These are phyloP conservation scores for Polietes domitor DNA, from an alignment of 2,888 invertebrate genomes.

Conservation along the genomic window DNA sequence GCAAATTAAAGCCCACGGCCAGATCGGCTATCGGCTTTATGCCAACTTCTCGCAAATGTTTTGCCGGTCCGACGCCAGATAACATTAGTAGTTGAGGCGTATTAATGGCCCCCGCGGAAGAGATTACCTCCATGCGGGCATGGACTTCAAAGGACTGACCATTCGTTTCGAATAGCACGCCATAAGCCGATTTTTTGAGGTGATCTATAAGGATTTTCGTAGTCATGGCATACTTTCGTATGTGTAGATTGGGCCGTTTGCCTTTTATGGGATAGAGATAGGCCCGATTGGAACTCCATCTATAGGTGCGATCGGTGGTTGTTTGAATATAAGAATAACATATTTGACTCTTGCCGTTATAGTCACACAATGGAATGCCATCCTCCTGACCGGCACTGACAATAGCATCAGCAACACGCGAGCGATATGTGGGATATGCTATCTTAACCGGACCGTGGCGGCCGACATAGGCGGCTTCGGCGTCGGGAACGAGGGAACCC, in stretches of 20 bases:
- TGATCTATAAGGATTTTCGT: conserved; percentile 83
- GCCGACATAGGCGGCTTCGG: conserved; percentile 81
- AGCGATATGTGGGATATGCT: conserved; percentile 82
- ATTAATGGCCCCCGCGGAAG: conserved; percentile 90
- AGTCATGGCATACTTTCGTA: conserved; percentile 82
- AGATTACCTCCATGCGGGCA: conserved; percentile 86
- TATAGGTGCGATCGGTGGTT: conserved; percentile 83
- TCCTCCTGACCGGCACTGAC: conserved; percentile 84
- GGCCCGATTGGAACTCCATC: conserved; percentile 84
- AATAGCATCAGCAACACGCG: conserved; percentile 84
- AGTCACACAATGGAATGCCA: conserved; percentile 85
- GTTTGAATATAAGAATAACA: conserved; percentile 85
- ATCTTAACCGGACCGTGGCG: conserved; percentile 82
- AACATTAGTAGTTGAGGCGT: conserved; percentile 92
- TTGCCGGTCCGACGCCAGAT: conserved; percentile 86
- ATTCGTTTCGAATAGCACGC: conserved; percentile 82
- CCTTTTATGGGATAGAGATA: conserved; percentile 83
- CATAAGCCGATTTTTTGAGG: conserved; percentile 81
- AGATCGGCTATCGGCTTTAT: conserved; percentile 83
- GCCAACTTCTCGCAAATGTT: conserved; percentile 82
- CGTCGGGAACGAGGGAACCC: conserved; percentile 83
- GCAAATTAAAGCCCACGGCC: conserved; percentile 85
- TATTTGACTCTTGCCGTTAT: conserved; percentile 84
- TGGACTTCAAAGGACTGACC: conserved; percentile 80
- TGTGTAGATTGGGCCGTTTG: conserved; percentile 82